These are phyloP conservation scores for Pyrocoelia pectoralis DNA, from an alignment of 2,888 invertebrate species.

Conservation along the genomic window DNA sequence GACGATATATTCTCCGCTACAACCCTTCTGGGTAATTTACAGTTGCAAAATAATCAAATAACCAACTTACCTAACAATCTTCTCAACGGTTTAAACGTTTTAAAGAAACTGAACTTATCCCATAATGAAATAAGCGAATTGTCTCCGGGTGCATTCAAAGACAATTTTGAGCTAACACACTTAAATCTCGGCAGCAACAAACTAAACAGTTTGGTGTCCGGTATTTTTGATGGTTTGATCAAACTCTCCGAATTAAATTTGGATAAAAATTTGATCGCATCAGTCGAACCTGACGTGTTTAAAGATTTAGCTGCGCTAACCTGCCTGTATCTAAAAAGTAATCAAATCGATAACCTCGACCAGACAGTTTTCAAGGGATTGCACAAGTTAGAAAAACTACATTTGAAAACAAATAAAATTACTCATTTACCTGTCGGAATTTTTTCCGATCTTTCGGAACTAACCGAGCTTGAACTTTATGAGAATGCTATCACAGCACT, in stretches of 20 bases:
- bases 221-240: neutral
- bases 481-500: neutral
- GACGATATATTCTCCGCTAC: neutral
- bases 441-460: neutral
- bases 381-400: neutral
- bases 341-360: neutral
- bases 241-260: neutral
- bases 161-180: neutral
- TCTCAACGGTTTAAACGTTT: neutral
- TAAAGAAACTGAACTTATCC: slow-evolving; percentile 5
- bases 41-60: slow-evolving; percentile 15
- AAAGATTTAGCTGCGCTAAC: neutral
- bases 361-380: neutral
- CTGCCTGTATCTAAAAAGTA: neutral
- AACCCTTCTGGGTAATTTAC: neutral
- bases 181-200: neutral
- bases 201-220: neutral
- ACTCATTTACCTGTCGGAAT: neutral
- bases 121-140: slow-evolving; percentile 5
- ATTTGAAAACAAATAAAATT: slow-evolving; percentile 3
- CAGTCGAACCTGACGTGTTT: neutral
- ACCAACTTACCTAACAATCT: neutral
- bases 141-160: neutral
- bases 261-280: neutral
- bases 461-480: neutral